Conservation (phyloP, 2,113 vertebrate genomes). For the Eidolon helvum region DNA sequence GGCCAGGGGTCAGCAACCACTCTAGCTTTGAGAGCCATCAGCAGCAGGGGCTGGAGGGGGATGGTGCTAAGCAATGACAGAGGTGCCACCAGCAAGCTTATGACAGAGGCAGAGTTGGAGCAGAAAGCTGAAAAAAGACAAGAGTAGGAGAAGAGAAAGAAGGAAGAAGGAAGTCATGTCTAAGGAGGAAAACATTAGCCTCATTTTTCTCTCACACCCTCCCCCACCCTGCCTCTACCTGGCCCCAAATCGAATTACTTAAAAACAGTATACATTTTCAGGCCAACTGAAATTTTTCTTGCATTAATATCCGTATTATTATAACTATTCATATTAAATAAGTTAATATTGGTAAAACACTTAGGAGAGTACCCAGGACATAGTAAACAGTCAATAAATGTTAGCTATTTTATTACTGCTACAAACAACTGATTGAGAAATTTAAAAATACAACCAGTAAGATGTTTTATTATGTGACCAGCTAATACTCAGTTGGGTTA, state of each 20-base stretch:
- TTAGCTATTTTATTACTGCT: neutral
- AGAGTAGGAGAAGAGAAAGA: neutral
- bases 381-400: neutral
- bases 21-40: neutral
- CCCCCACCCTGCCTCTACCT: neutral
- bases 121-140: conserved; percentile 37
- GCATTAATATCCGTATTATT: neutral
- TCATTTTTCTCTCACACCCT: neutral
- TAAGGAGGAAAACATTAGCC: neutral
- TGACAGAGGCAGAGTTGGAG: conserved; percentile 55
- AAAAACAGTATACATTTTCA: neutral
- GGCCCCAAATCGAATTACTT: neutral
- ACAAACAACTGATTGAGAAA: neutral
- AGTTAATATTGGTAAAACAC: neutral
- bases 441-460: neutral
- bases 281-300: neutral
- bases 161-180: conserved; percentile 8
- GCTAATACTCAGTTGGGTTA: neutral
- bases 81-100: neutral
- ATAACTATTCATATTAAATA: neutral
- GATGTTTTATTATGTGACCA: neutral
- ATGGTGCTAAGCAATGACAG: neutral
- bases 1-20: conserved; percentile 48
- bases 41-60: neutral
- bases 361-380: neutral